A percentile compares a stretch with the other conserved stretches of the same genome.
phyloP scores from a whole-genome alignment of 2,113 vertebrate genomes.

The Pseudorectes ferrugineus region DNA sequence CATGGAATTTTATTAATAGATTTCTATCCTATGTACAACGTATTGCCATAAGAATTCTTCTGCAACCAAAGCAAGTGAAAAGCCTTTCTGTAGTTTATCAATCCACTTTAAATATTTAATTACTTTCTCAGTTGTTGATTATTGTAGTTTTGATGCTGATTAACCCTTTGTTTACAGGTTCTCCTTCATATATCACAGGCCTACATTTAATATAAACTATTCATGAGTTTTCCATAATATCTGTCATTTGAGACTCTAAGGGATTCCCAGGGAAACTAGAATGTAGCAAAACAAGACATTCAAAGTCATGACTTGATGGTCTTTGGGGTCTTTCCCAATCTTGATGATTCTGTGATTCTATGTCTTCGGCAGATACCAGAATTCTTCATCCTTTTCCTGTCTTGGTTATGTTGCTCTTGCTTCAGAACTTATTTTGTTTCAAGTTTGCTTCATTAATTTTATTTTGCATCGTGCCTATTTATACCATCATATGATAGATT shows the following conservation, averaged over 20 bases:
- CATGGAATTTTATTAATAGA: too few species aligned
- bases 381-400: background rate
- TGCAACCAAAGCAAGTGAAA: background rate
- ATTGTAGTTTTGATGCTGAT: background rate
- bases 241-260: background rate
- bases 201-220: background rate
- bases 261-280: background rate
- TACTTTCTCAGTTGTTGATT: background rate
- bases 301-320: background rate
- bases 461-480: background rate
- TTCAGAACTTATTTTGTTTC: background rate
- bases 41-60: background rate
- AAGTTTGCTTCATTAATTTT: background rate
- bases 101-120: background rate
- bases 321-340: background rate
- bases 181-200: background rate
- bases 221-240: background rate
- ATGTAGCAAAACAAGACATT: background rate
- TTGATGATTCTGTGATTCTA: background rate
- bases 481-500: background rate
- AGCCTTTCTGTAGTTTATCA: background rate
- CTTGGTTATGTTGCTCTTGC: background rate
- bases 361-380: background rate
- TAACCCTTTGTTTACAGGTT: background rate
- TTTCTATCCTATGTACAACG: background rate